Base-by-base conservation (phyloP, 2,888 invertebrate genomes). In the Stenichneumon culpator region DNA sequence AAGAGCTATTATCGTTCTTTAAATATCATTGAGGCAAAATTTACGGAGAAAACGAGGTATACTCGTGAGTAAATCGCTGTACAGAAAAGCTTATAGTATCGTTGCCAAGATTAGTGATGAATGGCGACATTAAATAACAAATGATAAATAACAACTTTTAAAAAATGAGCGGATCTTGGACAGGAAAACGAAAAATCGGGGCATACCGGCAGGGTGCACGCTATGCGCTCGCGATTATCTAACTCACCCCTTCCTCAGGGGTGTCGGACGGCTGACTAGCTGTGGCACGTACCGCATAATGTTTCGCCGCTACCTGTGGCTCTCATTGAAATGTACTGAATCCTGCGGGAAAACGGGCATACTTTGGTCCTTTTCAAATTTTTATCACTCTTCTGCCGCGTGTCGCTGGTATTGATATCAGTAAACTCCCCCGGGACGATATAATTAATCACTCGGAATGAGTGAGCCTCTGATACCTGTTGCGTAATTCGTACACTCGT, bases 321-420 rank as follows among this genome's bases (percentile, higher is more conserved):
- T 93, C 91, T 91, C 90, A 93, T 93, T 93, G 92, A 90, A 93
- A 93, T 93, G 91, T 91, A 92, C 90, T 89, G 92, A 92, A 75
- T 75, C 80, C 83, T 68, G 72, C 82, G 75, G 63, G 44, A 67
- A 77, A 82, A 82, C 82, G 54, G 44, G 52, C 70, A 72, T 60
- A 68, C 77, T 75, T 68, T 32, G 3, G 25, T 52, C 36, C 7
- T 22, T 74, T 68, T 65, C n/a, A 22, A 60, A n/a, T 75, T 68
- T 85, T 79, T 65, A 65, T 74, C 75, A 69, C 70, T 70, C 82
- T 57, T 44, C 70, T 90, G 39, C 14, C 32, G 50, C 69, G 60
- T 50, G 60, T 50, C 22, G 50, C 70, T 25, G n/a, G 74, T 69
- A 81, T 91, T 88, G 90, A 90, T 90, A 89, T 86, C 86, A 83